phyloP scores from a whole-genome alignment of 2,888 invertebrate species.

The Drosophila quinaria region DNA sequence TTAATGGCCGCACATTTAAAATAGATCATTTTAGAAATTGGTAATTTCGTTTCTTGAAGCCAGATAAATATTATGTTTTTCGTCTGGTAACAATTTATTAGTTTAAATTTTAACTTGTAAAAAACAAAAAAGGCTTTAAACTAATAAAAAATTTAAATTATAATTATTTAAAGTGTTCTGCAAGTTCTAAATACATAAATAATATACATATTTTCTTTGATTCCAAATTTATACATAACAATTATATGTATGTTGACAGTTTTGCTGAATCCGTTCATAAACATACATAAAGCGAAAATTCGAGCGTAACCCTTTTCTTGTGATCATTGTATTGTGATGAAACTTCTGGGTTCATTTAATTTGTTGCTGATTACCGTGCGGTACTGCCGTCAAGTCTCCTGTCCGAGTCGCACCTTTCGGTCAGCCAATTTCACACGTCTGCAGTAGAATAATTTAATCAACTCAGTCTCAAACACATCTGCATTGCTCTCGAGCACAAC shows the following conservation, averaged over 20 bases:
- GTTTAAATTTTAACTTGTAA: no score
- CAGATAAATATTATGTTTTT: no score
- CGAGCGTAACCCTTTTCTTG: background rate
- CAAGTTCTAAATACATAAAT: no score
- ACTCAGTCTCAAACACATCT: slow-evolving; percentile 67
- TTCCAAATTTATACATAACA: background rate
- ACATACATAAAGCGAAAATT: background rate
- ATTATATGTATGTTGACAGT: no score
- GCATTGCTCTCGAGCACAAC: slow-evolving; percentile 41
- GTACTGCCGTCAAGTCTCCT: slow-evolving; percentile 7
- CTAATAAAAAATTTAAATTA: no score
- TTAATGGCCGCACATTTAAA: background rate
- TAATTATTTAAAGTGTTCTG: no score
- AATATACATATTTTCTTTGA: background rate
- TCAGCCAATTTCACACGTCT: slow-evolving; percentile 65
- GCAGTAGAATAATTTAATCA: slow-evolving; percentile 75
- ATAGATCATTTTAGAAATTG: background rate
- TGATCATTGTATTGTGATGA: background rate
- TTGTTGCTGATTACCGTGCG: slow-evolving; percentile 61
- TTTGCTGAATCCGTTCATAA: background rate
- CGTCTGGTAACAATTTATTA: no score
- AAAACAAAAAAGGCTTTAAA: no score
- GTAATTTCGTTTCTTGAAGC: no score
- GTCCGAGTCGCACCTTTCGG: slow-evolving; percentile 10
- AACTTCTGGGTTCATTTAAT: slow-evolving; percentile 8